These are phyloP conservation scores for Gryllus longicercus DNA, from an alignment of 2,888 invertebrate species.

Conservation along the genomic window DNA sequence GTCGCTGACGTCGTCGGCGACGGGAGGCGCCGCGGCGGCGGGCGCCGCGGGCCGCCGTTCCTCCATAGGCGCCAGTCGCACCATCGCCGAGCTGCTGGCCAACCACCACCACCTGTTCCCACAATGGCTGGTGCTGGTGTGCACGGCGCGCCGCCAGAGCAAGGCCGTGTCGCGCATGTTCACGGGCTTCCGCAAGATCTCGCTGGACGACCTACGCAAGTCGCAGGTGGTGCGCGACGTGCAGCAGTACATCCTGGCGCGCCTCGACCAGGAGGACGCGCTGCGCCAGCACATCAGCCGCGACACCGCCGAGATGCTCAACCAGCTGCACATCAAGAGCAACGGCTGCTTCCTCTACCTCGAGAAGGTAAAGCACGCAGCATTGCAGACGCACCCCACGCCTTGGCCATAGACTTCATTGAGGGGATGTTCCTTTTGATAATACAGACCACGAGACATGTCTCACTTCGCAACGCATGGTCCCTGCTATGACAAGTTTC, in stretches of 20 bases:
- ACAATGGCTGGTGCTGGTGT: conserved; percentile 86
- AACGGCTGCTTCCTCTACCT: conserved; percentile 88
- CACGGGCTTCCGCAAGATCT: conserved; percentile 81
- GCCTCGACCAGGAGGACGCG: conserved; percentile 85
- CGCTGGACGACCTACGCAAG: conserved; percentile 84
- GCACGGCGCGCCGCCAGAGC: conserved; percentile 82
- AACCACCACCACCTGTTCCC: conserved; percentile 89
- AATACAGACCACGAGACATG: no score
- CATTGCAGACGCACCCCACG: no score
- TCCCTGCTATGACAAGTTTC: no score
- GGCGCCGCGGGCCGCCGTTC: conserved; percentile 41
- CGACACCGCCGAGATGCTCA: conserved; percentile 90
- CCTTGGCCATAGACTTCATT: no score
- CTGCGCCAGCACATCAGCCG: conserved; percentile 83
- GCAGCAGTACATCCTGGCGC: conserved; percentile 87
- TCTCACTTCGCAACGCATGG: no score
- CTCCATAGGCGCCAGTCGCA: conserved; percentile 50
- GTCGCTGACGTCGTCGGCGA: conserved; percentile 21
- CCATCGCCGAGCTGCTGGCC: conserved; percentile 78
- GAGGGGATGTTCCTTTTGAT: no score
- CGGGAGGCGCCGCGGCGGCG: conserved; percentile 35
- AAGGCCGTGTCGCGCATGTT: conserved; percentile 70
- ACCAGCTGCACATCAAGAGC: conserved; percentile 92
- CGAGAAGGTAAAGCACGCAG: conserved; percentile 55
- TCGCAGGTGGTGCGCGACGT: conserved; percentile 90